Conservation (phyloP, 92 coral and sea anemone species). For the Palythoa heliodiscus region DNA sequence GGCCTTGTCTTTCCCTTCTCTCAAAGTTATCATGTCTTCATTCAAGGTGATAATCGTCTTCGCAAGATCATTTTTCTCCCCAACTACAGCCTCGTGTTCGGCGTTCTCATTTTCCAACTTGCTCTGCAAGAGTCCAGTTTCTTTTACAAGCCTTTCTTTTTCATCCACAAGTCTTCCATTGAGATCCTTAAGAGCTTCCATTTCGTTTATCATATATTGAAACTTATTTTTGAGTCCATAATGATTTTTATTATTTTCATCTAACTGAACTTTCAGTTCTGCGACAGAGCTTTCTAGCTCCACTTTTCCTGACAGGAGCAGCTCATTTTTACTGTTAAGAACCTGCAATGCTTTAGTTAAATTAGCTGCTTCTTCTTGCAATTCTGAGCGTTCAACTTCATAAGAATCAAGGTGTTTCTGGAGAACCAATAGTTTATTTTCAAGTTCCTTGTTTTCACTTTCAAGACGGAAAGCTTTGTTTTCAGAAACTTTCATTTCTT, state of each 20-base stretch:
- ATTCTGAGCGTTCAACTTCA: background rate
- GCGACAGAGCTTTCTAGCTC: background rate
- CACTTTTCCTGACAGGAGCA: background rate
- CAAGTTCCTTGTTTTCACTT: slow-evolving; percentile 4
- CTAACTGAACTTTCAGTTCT: slow-evolving; percentile 11
- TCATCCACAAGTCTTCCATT: background rate
- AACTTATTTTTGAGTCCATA: slow-evolving; percentile 7
- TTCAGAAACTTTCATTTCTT: slow-evolving; percentile 46
- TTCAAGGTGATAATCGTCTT: slow-evolving; percentile 45
- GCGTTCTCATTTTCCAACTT: slow-evolving; percentile 15
- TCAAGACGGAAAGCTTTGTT: slow-evolving; percentile 23
- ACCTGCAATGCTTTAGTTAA: slow-evolving; percentile 3
- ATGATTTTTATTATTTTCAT: background rate
- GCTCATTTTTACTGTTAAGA: background rate
- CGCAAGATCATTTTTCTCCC: slow-evolving; percentile 55
- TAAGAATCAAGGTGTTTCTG: slow-evolving; percentile 3
- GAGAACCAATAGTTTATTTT: background rate
- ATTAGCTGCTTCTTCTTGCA: slow-evolving; percentile 15
- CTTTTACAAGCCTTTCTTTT: slow-evolving; percentile 7
- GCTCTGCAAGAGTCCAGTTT: background rate
- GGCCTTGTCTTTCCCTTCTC: slow-evolving; percentile 33
- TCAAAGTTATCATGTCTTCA: slow-evolving; percentile 48
- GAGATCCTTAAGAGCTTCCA: slow-evolving; percentile 1
- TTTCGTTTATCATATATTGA: slow-evolving; percentile 13
- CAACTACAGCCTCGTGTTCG: background rate